Conservation (phyloP, 2,797 vertebrate species). For the Esox lucius region DNA sequence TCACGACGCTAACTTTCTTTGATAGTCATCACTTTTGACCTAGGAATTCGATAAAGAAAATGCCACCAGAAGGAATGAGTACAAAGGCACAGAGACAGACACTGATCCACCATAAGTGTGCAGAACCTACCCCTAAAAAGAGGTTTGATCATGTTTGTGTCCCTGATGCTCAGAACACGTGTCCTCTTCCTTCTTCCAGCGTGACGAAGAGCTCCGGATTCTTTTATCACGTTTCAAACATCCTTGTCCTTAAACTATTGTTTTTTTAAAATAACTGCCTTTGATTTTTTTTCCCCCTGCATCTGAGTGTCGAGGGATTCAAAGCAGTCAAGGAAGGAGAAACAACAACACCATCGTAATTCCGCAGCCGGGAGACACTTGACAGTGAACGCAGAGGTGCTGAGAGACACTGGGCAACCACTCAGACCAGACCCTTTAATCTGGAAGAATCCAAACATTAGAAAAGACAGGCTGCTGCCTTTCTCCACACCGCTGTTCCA, state of each 20-base stretch:
- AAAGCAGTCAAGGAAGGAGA: conserved; percentile 48
- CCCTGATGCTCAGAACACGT: conserved; percentile 33
- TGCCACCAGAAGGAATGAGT: not conserved
- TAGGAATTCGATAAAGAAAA: conserved; percentile 3
- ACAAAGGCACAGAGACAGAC: conserved; percentile 21
- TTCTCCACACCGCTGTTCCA: conserved; percentile 42
- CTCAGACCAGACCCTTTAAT: conserved; percentile 34
- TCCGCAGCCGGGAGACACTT: conserved; percentile 28
- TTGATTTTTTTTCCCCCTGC: conserved; percentile 48
- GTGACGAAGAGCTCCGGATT: conserved; percentile 47
- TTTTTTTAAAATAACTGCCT: conserved; percentile 32
- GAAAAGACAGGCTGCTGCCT: conserved; percentile 13
- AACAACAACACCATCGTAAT: conserved; percentile 10
- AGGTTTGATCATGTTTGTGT: conserved; percentile 60
- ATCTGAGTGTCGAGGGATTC: conserved; percentile 52
- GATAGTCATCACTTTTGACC: not conserved
- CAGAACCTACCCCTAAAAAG: conserved; percentile 62
- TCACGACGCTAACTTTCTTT: conserved; percentile 2
- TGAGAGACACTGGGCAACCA: conserved; percentile 16
- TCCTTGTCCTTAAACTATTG: conserved; percentile 3
- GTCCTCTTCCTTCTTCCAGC: conserved; percentile 27
- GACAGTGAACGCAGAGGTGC: conserved; percentile 23
- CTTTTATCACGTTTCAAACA: conserved; percentile 55
- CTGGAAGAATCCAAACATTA: conserved; percentile 19
- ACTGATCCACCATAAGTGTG: not conserved